Percentiles rank a stretch among this genome's conserved stretches.
phyloP scores from a whole-genome alignment of 2,113 vertebrate genomes.

The Callipepla squamata region DNA sequence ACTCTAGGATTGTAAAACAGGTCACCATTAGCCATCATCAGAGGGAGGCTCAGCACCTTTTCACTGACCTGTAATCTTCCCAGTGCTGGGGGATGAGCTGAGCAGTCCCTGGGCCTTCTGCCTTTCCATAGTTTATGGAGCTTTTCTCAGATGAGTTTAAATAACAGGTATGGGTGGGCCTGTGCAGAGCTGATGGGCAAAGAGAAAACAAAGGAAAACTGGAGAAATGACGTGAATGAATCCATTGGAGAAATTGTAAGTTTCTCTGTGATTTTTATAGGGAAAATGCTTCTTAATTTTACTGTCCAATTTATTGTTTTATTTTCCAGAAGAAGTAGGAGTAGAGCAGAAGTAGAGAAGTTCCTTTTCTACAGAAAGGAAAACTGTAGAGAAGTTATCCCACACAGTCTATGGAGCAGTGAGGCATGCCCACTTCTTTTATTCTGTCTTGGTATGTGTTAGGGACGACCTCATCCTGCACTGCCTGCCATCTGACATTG shows the following conservation, averaged over 20 bases:
- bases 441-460: neutral
- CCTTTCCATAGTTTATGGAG: neutral
- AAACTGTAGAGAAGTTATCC: neutral
- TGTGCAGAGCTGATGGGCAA: neutral
- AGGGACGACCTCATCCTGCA: fast-evolving
- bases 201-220: neutral
- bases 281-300: neutral
- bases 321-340: neutral
- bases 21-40: neutral
- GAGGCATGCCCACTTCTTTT: neutral
- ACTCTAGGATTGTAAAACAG: neutral
- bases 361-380: neutral
- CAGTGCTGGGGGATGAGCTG: neutral
- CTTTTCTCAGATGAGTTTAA: neutral
- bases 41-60: neutral
- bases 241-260: neutral
- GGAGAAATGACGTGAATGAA: neutral
- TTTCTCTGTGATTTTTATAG: neutral
- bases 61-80: neutral
- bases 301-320: neutral
- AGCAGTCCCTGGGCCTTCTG: neutral
- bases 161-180: neutral
- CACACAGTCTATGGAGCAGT: neutral
- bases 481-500: fast-evolving
- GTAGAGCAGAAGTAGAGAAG: neutral